Conservation (phyloP, 2,797 vertebrate species). For the Sparus aurata region DNA sequence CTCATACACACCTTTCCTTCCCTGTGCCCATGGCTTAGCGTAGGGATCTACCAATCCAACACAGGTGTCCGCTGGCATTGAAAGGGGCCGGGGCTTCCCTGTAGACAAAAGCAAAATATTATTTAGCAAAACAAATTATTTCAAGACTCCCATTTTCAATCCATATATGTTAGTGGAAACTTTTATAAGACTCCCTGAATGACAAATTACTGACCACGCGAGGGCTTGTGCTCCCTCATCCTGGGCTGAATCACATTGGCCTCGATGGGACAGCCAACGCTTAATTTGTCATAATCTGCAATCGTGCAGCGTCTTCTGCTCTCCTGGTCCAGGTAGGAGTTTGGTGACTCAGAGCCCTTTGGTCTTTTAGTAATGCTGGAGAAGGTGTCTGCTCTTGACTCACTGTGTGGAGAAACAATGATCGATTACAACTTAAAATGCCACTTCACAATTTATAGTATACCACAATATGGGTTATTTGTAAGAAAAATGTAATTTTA, state of each 20-base stretch:
- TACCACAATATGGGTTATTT: not conserved
- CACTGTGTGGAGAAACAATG: conserved; percentile 78
- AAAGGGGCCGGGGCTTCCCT: conserved; percentile 95
- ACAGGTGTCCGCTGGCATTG: conserved; percentile 94
- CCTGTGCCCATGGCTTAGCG: conserved; percentile 88
- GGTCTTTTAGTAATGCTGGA: conserved; percentile 77
- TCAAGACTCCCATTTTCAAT: not conserved
- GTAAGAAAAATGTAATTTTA: not conserved
- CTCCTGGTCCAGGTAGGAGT: conserved; percentile 94
- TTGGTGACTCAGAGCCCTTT: conserved; percentile 94
- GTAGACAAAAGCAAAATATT: conserved; percentile 13
- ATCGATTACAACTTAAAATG: conserved; percentile 1
- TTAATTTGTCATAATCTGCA: conserved; percentile 88
- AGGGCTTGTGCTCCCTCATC: conserved; percentile 90
- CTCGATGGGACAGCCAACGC: conserved; percentile 85
- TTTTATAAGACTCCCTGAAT: not conserved
- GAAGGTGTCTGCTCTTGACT: conserved; percentile 79
- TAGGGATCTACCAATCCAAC: conserved; percentile 89
- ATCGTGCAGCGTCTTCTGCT: conserved; percentile 89
- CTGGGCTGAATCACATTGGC: conserved; percentile 88
- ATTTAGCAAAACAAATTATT: not conserved
- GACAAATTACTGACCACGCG: conserved; percentile 84
- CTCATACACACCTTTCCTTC: conserved; percentile 87
- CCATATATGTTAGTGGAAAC: not conserved
- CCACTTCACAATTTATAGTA: not conserved